Conservation (phyloP, 2,113 vertebrate genomes). For the Callithrix jacchus region DNA sequence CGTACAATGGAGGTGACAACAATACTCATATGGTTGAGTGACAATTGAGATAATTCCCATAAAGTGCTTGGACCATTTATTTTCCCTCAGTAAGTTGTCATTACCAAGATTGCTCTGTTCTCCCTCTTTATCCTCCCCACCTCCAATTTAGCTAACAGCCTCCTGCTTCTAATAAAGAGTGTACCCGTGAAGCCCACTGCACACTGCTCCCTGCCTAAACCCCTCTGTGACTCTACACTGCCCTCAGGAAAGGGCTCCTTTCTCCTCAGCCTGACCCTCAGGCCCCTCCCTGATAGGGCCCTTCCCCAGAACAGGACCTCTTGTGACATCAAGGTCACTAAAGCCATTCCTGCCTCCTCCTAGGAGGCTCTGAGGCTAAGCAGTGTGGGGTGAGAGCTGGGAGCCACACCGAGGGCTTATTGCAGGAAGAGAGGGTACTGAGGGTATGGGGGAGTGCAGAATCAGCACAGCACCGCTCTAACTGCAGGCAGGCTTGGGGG, state of each 20-base stretch:
- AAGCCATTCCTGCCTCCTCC: background rate
- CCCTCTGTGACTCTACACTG: background rate
- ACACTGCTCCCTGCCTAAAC: background rate
- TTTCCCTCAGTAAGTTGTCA: background rate
- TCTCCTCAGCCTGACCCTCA: background rate
- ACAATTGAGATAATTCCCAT: background rate
- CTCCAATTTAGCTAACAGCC: background rate
- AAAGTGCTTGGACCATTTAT: background rate
- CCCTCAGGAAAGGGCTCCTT: background rate
- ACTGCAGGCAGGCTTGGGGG: background rate
- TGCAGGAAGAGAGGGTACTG: background rate
- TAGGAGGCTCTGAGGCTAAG: background rate
- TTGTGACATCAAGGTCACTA: background rate
- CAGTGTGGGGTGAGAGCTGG: background rate
- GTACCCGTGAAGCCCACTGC: background rate
- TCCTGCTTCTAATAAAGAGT: background rate
- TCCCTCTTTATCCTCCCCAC: background rate
- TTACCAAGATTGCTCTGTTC: background rate
- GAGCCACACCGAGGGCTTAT: background rate
- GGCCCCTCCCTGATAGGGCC: background rate
- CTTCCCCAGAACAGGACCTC: background rate
- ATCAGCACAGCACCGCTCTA: background rate
- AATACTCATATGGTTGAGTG: background rate
- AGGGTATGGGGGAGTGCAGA: background rate
- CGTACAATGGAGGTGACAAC: background rate